Evolutionary conservation across 2,113 vertebrate genomes (phyloP).

Genomic region (Cercopithecus mona): DNA sequence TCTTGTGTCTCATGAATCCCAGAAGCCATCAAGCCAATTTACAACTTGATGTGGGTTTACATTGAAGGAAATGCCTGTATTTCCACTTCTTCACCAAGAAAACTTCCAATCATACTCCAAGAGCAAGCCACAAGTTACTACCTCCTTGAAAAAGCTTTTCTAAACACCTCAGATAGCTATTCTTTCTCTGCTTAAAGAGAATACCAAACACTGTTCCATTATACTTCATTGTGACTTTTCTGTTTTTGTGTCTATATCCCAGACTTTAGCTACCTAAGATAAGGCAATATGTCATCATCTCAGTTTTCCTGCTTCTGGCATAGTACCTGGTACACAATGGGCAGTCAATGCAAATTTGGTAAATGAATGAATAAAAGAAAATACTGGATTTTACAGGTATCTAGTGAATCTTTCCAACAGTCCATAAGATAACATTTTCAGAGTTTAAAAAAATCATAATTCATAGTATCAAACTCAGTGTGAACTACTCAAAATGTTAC

Average conservation of each 20-base stretch:
- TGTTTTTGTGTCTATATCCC: not conserved
- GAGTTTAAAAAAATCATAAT: not conserved
- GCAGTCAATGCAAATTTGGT: not conserved
- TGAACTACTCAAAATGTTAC: not conserved
- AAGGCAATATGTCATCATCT: not conserved
- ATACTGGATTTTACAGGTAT: not conserved
- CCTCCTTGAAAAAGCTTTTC: slow-evolving; percentile 17
- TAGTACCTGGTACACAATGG: not conserved
- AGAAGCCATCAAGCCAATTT: not conserved
- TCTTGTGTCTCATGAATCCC: not conserved
- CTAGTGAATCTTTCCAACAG: not conserved
- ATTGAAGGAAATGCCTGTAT: not conserved
- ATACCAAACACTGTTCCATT: not conserved
- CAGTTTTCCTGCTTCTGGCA: not conserved
- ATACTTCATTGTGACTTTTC: not conserved
- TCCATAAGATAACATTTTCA: not conserved
- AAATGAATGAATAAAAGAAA: not conserved
- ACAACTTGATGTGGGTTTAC: not conserved
- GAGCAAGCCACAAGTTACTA: not conserved
- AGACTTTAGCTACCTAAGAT: not conserved
- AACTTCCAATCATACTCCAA: not conserved
- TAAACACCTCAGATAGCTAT: not conserved
- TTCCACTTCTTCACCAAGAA: not conserved
- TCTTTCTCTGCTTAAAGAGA: not conserved
- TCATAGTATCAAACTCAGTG: not conserved